phyloP scores from a whole-genome alignment of 2,888 invertebrate genomes.

The Cacoxenus indagator region DNA sequence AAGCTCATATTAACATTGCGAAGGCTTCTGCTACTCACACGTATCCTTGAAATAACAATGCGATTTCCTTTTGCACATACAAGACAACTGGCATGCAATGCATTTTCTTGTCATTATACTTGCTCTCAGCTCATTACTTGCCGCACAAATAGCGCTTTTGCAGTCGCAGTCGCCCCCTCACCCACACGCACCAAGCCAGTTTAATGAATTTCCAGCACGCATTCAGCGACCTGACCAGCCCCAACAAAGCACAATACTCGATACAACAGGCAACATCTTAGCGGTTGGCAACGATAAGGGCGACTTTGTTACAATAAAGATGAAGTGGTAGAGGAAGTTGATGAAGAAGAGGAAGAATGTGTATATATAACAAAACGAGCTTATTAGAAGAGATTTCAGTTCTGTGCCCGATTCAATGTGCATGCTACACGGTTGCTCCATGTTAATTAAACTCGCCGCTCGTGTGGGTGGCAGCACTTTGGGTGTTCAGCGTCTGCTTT shows the following conservation, averaged over 20 bases:
- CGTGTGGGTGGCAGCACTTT: too few species aligned
- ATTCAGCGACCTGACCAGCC: background rate
- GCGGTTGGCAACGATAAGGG: too few species aligned
- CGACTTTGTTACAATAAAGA: background rate
- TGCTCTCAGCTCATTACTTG: background rate
- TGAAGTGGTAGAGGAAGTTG: background rate
- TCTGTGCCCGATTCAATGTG: slow-evolving; percentile 2
- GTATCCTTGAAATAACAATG: background rate
- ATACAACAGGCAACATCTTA: background rate
- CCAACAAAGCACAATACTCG: background rate
- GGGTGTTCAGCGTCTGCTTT: too few species aligned
- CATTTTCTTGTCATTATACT: slow-evolving; percentile 46
- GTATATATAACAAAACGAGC: background rate
- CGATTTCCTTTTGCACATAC: slow-evolving; percentile 19
- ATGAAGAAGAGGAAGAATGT: background rate
- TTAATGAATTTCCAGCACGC: background rate
- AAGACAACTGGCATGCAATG: slow-evolving; percentile 37
- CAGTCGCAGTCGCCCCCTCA: background rate
- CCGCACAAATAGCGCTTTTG: background rate
- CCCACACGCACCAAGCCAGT: background rate
- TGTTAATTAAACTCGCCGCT: slow-evolving; percentile 9
- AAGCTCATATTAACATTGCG: background rate
- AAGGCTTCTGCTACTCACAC: background rate
- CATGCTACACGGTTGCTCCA: background rate
- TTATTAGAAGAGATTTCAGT: background rate